phyloP scores from a whole-genome alignment of 2,888 invertebrate species.

The Orchesella flavescens region DNA sequence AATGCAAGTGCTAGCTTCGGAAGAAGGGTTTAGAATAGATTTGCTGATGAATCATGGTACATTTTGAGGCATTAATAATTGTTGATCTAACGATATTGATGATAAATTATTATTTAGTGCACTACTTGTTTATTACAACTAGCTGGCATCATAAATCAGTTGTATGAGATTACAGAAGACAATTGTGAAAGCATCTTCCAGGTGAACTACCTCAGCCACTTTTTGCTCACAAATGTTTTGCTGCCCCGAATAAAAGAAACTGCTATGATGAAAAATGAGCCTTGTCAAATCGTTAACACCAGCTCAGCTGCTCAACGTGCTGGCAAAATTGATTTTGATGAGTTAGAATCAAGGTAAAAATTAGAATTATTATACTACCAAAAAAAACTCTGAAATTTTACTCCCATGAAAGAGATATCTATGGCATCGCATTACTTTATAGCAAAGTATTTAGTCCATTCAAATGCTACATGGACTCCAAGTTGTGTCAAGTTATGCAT shows the following conservation, averaged over 20 bases:
- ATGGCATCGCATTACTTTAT: no score
- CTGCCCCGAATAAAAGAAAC: conserved; percentile 82
- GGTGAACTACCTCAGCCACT: conserved; percentile 90
- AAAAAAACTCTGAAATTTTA: no score
- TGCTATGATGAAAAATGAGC: conserved; percentile 76
- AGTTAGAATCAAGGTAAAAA: conserved; percentile 78
- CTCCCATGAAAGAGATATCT: no score
- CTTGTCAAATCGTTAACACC: conserved; percentile 87
- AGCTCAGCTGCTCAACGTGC: conserved; percentile 86
- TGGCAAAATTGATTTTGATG: conserved; percentile 84
- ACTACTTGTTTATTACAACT: no score
- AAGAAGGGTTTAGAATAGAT: conserved; percentile 34
- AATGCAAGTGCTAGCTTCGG: conserved; percentile 31
- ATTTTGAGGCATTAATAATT: no score
- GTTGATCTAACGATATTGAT: no score
- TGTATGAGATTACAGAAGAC: conserved; percentile 84
- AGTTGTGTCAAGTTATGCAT: conserved; percentile 84
- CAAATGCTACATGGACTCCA: conserved; percentile 86
- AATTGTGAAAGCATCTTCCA: conserved; percentile 91
- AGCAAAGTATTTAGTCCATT: conserved; percentile 52
- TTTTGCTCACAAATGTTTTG: conserved; percentile 85
- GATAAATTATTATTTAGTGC: no score
- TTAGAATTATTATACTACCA: no score
- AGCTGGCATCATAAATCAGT: conserved; percentile 93
- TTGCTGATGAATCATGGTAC: conserved; percentile 41